Evolutionary conservation across 2,888 invertebrate genomes (phyloP), one percentile per base, ranked within the genome.

Genomic region (Oxystoma pomonae): DNA sequence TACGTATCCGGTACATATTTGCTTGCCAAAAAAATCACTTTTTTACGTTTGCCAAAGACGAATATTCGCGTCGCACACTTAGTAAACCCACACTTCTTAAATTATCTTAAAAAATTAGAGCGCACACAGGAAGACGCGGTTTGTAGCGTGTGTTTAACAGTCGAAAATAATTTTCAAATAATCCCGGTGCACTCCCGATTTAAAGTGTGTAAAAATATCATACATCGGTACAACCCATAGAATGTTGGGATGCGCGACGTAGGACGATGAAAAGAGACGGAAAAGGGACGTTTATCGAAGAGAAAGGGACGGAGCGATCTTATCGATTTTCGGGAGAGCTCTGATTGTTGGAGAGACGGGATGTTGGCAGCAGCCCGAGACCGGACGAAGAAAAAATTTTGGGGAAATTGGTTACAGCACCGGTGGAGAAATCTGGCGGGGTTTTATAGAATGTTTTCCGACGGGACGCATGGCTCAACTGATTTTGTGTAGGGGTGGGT

Each of bases 191-290:
- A 35, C 35, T 35, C 35, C 35, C 35, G 35, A 7, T 35, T 35
- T 35, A 35, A 35, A 53, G 53, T 66, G 64, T 59, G 76, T 77
- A 78, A 77, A 79, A 78, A 78, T 79, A 78, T 77, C 75, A 73
- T 72, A 55, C 21, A n/a, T n/a, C 52, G 77, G 76, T 73, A 76
- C 77, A 75, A 73, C 76, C 78, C 76, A 75, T 75, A 70, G 71
- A 72, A 73, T 72, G 71, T 72, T 71, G 69, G 35, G 35, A 35
- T 72, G 75, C 73, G 73, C 73, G 74, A 52, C 73, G 35, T 35
- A 35, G 35, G 35, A 35, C 12, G 35, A 17, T 53, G n/a, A 53
- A 53, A 53, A 3, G 53, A 16, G 53, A 53, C 53, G 53, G 53
- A 53, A 35, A 35, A 35, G 35, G 35, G 35, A 35, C 3, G 5